These are phyloP conservation scores for Palythoa grandis DNA, from an alignment of 92 coral and sea anemone genomes.

Conservation along the genomic window DNA sequence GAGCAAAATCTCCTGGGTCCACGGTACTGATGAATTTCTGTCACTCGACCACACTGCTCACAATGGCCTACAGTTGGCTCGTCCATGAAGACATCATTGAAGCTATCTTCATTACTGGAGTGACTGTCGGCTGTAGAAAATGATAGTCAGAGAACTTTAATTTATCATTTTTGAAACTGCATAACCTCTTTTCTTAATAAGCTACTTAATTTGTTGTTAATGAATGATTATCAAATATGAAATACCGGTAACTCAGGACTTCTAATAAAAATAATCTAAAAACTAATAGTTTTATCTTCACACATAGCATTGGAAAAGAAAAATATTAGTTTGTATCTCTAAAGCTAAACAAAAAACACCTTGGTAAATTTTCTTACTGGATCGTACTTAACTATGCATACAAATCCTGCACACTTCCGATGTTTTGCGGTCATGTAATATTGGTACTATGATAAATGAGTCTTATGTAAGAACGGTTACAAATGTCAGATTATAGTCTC, in stretches of 20 bases:
- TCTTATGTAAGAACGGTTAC: too few species aligned
- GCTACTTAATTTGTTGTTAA: neutral
- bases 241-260: neutral
- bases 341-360: too few species aligned
- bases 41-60: conserved; percentile 85
- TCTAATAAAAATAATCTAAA: too few species aligned
- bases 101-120: conserved; percentile 80
- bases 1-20: conserved; percentile 95
- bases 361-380: too few species aligned
- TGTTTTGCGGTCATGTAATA: too few species aligned
- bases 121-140: conserved; percentile 64
- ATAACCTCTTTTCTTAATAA: neutral
- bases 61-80: conserved; percentile 74
- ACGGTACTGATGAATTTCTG: conserved; percentile 79
- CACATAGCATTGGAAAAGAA: too few species aligned
- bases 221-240: neutral
- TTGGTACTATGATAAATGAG: too few species aligned
- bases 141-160: neutral
- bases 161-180: neutral
- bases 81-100: conserved; percentile 79
- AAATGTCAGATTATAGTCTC: too few species aligned
- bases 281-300: too few species aligned
- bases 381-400: too few species aligned
- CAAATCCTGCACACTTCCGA: too few species aligned
- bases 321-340: too few species aligned